Evolutionary conservation across 2,113 vertebrate species (phyloP).

Genomic region (Pseudorasbora parva): DNA sequence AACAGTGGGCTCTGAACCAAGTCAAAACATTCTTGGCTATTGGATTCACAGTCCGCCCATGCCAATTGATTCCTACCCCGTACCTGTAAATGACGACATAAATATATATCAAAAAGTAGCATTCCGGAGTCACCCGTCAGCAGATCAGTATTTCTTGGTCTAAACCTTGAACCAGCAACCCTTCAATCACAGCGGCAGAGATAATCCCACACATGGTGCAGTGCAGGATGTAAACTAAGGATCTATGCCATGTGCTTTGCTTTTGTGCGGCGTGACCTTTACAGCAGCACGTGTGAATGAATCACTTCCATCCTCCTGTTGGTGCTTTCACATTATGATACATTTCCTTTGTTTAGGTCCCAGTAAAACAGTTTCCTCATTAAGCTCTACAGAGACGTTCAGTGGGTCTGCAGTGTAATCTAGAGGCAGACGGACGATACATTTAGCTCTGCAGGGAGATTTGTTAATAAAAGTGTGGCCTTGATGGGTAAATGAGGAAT

Average conservation of each 20-base stretch:
- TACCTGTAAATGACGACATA: too few species aligned
- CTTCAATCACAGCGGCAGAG: slow-evolving; percentile 21
- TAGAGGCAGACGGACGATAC: neutral
- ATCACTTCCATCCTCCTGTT: slow-evolving; percentile 25
- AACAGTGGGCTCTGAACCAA: neutral
- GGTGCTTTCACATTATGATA: slow-evolving; percentile 11
- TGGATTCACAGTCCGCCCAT: too few species aligned
- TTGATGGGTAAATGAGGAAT: slow-evolving; percentile 44
- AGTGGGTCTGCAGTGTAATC: neutral
- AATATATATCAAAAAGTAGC: too few species aligned
- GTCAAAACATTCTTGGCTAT: too few species aligned
- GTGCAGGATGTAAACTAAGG: slow-evolving; percentile 12
- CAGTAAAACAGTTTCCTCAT: slow-evolving; percentile 5
- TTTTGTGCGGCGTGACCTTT: slow-evolving; percentile 28
- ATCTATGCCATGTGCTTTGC: slow-evolving; percentile 14
- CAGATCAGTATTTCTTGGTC: neutral
- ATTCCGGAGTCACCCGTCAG: too few species aligned
- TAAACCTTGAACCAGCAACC: neutral
- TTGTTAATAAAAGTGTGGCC: slow-evolving; percentile 33
- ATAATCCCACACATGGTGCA: slow-evolving; percentile 11
- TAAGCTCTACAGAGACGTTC: neutral
- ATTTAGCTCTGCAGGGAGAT: neutral
- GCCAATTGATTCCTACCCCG: too few species aligned
- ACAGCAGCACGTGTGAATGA: slow-evolving; percentile 35
- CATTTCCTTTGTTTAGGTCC: slow-evolving; percentile 22